phyloP scores from a whole-genome alignment of 2,797 vertebrate genomes.

The Peromyscus melanophrys region DNA sequence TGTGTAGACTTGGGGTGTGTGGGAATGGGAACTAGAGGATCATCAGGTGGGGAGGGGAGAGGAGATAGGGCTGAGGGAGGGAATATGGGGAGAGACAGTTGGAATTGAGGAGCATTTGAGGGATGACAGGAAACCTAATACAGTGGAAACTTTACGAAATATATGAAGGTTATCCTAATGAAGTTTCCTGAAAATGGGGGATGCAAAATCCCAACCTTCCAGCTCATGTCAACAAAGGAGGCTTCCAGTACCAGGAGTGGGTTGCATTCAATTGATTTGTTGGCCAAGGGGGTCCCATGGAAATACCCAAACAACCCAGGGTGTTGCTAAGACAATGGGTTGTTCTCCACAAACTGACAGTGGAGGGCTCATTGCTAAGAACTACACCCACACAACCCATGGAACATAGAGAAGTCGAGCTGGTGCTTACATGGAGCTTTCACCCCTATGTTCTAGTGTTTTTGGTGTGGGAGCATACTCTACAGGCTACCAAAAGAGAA shows the following conservation, averaged over 20 bases:
- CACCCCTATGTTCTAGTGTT: not conserved
- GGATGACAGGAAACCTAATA: not conserved
- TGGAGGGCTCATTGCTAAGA: not conserved
- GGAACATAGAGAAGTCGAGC: not conserved
- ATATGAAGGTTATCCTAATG: not conserved
- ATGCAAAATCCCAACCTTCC: not conserved
- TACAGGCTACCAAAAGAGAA: not conserved
- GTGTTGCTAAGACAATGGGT: not conserved
- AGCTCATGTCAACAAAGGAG: not conserved
- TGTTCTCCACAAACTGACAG: not conserved
- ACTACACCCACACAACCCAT: not conserved
- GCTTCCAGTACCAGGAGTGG: not conserved
- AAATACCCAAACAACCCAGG: not conserved
- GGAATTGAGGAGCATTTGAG: not conserved
- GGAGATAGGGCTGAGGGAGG: no score
- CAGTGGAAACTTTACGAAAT: not conserved
- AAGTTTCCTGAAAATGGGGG: not conserved
- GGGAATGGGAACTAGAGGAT: not conserved
- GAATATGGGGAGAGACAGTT: not conserved
- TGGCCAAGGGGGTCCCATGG: not conserved
- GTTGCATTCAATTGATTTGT: not conserved
- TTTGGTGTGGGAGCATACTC: not conserved
- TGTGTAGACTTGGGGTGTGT: not conserved
- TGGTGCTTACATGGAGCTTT: not conserved
- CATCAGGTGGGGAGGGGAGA: not conserved